A percentile compares a stretch with the other conserved stretches of the same genome.
Conservation (phyloP, 2,888 invertebrate genomes). For the Amphipoea oculea region DNA sequence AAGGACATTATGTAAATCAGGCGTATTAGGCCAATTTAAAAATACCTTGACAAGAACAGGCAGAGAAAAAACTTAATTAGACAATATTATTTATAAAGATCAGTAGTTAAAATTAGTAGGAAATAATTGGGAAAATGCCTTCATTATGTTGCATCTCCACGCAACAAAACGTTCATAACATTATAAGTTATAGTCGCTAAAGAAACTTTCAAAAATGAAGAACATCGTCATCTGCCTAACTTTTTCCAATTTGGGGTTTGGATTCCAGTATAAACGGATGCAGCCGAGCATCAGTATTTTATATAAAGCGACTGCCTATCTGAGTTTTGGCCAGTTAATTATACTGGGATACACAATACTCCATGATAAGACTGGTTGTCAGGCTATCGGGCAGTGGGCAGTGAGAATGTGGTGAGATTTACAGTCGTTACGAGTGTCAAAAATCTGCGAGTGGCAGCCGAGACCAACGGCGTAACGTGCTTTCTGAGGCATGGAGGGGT, state of each 20-base stretch:
- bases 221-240: not conserved
- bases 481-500: no score
- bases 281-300: not conserved
- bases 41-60: constrained; percentile 1
- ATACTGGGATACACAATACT: not conserved
- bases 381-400: not conserved
- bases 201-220: not conserved
- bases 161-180: constrained; percentile 1
- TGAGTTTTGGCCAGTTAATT: not conserved
- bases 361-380: not conserved
- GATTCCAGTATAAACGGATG: not conserved
- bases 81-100: constrained; percentile 4
- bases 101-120: constrained; percentile 4
- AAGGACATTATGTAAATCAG: constrained; percentile 2
- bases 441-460: not conserved
- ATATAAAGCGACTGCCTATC: not conserved
- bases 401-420: not conserved
- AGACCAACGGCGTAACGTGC: not conserved
- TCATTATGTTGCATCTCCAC: not conserved
- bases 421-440: not conserved
- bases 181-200: not conserved
- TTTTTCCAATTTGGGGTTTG: not conserved
- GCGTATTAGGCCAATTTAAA: constrained; percentile 11
- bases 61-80: constrained; percentile 2
- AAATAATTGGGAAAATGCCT: not conserved